Evolutionary conservation across 2,888 invertebrate species (phyloP).

Genomic region (Hedya salicella): DNA sequence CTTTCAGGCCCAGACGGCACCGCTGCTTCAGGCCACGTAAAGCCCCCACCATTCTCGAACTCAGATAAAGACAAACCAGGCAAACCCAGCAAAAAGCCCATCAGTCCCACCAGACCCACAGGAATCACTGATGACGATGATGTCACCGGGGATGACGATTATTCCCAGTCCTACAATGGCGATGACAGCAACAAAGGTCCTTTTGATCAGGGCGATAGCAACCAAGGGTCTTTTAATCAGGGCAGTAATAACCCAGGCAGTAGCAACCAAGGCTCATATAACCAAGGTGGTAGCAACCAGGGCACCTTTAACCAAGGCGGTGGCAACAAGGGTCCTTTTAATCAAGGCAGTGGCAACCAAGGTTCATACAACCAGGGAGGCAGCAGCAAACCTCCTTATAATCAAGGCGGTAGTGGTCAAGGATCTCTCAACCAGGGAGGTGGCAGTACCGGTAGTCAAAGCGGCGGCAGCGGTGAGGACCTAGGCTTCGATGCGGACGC

Average conservation of each 20-base stretch:
- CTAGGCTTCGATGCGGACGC: conserved; percentile 68
- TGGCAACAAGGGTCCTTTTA: conserved; percentile 37
- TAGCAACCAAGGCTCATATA: conserved; percentile 16
- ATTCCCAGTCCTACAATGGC: conserved; percentile 45
- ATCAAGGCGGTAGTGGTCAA: conserved; percentile 35
- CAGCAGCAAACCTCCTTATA: conserved; percentile 2
- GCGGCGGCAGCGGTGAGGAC: conserved; percentile 51
- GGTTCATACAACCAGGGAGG: conserved; percentile 20
- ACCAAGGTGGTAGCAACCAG: conserved; percentile 15
- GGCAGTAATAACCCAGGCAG: conserved; percentile 12
- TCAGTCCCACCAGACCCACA: conserved; percentile 47
- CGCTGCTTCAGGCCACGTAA: conserved; percentile 85
- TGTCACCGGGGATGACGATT: conserved; percentile 45
- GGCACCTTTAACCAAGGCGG: conserved; percentile 34
- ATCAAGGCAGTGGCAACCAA: conserved; percentile 29
- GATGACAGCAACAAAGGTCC: conserved; percentile 27
- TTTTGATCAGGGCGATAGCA: conserved; percentile 34
- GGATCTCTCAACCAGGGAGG: conserved; percentile 34
- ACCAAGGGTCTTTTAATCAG: conserved; percentile 34
- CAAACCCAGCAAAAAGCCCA: conserved; percentile 49
- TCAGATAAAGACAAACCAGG: conserved; percentile 67
- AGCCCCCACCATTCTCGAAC: conserved; percentile 77
- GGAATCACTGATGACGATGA: conserved; percentile 49
- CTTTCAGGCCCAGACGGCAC: conserved; percentile 80
- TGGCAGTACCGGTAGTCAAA: conserved; percentile 27